Evolutionary conservation across 2,888 invertebrate species (phyloP).

Genomic region (Biston betularia): DNA sequence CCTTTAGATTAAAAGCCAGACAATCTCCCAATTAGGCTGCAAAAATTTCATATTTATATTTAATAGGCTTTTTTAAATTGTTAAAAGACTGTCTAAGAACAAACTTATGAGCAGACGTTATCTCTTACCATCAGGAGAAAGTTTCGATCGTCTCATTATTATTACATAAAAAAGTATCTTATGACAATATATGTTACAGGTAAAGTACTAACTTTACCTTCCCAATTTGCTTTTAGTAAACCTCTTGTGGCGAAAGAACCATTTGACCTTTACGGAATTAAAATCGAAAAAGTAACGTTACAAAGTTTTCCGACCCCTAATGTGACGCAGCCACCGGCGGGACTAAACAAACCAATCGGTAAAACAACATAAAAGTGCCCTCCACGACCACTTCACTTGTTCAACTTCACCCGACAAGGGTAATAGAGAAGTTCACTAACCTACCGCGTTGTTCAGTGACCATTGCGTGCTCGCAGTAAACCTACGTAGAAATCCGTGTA

Average conservation of each 20-base stretch:
- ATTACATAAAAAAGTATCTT: too few relatives aligned
- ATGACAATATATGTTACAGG: too few relatives aligned
- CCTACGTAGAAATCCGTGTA: neutral
- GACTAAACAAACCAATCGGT: conserved; percentile 18
- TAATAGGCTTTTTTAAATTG: too few relatives aligned
- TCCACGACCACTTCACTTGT: conserved; percentile 17
- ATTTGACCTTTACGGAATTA: conserved; percentile 10
- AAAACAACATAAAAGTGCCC: conserved; percentile 16
- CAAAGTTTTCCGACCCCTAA: conserved; percentile 10
- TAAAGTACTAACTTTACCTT: too few relatives aligned
- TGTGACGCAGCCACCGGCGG: conserved; percentile 14
- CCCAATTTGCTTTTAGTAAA: neutral
- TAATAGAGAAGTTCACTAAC: conserved; percentile 3
- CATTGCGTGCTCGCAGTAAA: conserved; percentile 6
- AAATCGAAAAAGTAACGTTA: conserved; percentile 5
- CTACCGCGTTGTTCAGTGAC: conserved; percentile 3
- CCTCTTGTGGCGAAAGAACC: neutral
- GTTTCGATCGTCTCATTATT: too few relatives aligned
- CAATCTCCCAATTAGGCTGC: too few relatives aligned
- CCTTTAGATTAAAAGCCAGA: too few relatives aligned
- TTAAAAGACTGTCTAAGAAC: too few relatives aligned
- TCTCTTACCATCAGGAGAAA: too few relatives aligned
- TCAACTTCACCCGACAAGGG: conserved; percentile 10
- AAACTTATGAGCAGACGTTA: too few relatives aligned
- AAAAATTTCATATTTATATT: too few relatives aligned